A percentile compares a stretch with the other conserved stretches of the same genome.
These are phyloP conservation scores for Eristalis intricaria DNA, from an alignment of 2,888 invertebrate species.

Conservation along the genomic window DNA sequence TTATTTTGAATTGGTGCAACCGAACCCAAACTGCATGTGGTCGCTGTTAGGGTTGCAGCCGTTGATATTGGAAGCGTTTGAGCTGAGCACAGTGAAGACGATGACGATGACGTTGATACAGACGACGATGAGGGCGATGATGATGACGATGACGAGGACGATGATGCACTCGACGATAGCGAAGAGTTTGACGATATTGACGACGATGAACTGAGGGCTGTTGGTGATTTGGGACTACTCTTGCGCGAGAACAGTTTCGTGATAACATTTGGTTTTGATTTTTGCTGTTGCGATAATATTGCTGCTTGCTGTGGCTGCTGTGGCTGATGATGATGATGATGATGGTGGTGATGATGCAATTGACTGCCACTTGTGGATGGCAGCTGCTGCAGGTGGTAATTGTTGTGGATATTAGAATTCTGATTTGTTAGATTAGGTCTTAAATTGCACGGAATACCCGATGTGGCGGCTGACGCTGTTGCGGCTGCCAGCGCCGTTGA, in stretches of 20 bases:
- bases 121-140: constrained; percentile 75
- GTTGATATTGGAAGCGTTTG: constrained; percentile 77
- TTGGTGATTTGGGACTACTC: constrained; percentile 80
- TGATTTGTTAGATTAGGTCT: constrained; percentile 71
- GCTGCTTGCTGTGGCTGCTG: constrained; percentile 54
- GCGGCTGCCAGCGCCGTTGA: constrained; percentile 69
- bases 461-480: constrained; percentile 61
- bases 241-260: constrained; percentile 81
- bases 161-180: constrained; percentile 68
- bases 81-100: constrained; percentile 69
- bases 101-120: constrained; percentile 73
- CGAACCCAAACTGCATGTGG: constrained; percentile 78
- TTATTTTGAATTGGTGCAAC: constrained; percentile 67
- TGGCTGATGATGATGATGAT: constrained; percentile 28
- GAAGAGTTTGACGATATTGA: constrained; percentile 69
- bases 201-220: constrained; percentile 75
- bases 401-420: constrained; percentile 70
- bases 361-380: constrained; percentile 56
- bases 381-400: constrained; percentile 69
- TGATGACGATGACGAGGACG: constrained; percentile 76
- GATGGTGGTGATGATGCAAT: constrained; percentile 48
- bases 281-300: constrained; percentile 72
- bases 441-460: constrained; percentile 74
- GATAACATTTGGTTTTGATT: constrained; percentile 81
- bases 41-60: constrained; percentile 79